phyloP scores from a whole-genome alignment of 2,888 invertebrate genomes.

The Campoplex capitator region DNA sequence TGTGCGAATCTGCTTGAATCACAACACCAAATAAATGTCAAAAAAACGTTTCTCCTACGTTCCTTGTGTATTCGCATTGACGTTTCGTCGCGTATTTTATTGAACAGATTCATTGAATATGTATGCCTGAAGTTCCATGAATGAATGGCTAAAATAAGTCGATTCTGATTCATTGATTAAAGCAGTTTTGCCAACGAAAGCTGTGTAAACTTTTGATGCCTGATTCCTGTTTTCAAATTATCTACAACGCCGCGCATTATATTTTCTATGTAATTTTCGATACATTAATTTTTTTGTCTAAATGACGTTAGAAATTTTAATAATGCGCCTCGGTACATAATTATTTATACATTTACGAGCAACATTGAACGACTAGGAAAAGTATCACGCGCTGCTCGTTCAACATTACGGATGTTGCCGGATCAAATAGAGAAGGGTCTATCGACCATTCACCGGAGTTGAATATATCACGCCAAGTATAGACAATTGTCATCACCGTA shows the following conservation, averaged over 20 bases:
- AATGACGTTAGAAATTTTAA: not conserved
- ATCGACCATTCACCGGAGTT: slow-evolving; percentile 11
- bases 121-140: not conserved
- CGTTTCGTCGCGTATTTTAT: not conserved
- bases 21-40: not conserved
- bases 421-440: slow-evolving; percentile 24
- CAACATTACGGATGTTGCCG: slow-evolving; percentile 18
- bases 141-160: not conserved
- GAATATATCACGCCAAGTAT: slow-evolving; percentile 12
- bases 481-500: slow-evolving; percentile 11
- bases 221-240: not conserved
- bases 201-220: no score
- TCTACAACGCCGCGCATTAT: no score
- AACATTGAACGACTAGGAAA: not conserved
- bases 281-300: not conserved
- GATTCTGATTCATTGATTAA: slow-evolving; percentile 3
- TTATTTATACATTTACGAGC: not conserved
- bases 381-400: slow-evolving; percentile 8
- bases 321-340: not conserved
- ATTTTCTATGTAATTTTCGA: not conserved
- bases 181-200: not conserved
- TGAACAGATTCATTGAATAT: slow-evolving; percentile 11
- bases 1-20: not conserved
- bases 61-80: not conserved
- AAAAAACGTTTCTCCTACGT: not conserved